phyloP scores from a whole-genome alignment of 1,140 invertebrate species.

The Drosophila eugracilis region DNA sequence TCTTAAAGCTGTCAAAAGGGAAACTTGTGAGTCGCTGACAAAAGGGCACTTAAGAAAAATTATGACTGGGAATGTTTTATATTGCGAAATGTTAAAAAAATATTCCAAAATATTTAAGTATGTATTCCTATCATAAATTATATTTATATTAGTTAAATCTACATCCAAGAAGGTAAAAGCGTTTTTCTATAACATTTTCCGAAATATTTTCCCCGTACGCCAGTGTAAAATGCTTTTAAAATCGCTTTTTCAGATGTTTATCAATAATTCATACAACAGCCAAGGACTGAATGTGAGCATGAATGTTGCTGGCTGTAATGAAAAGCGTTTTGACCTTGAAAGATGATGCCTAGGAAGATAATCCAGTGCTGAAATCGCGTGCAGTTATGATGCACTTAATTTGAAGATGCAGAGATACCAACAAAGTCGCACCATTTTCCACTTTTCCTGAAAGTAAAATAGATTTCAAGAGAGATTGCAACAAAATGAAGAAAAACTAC shows the following conservation, averaged over 20 bases:
- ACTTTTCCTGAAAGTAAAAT: conserved; percentile 6
- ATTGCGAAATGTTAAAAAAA: not conserved
- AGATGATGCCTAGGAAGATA: conserved; percentile 5
- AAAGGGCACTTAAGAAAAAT: not conserved
- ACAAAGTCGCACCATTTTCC: conserved; percentile 16
- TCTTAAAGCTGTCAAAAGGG: conserved; percentile 22
- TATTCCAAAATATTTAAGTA: not conserved
- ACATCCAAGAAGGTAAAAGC: too few species aligned
- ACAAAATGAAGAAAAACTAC: conserved; percentile 1
- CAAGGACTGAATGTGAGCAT: not conserved
- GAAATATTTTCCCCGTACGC: not conserved
- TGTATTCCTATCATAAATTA: too few species aligned
- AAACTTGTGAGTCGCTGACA: not conserved
- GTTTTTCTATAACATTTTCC: too few species aligned
- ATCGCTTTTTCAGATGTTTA: conserved; percentile 10
- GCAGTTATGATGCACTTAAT: conserved; percentile 29
- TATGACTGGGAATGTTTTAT: not conserved
- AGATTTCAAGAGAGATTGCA: conserved; percentile 2
- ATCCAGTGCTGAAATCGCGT: conserved; percentile 17
- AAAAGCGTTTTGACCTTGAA: conserved; percentile 41
- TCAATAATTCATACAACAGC: conserved; percentile 13
- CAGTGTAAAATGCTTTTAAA: not conserved
- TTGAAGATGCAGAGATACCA: conserved; percentile 12
- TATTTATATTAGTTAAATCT: too few species aligned
- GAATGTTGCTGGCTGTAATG: conserved; percentile 10